Percentiles rank a stretch among this genome's conserved stretches.
These are phyloP conservation scores for Drosophila fulvimacula DNA, from an alignment of 2,888 invertebrate species.

Conservation along the genomic window DNA sequence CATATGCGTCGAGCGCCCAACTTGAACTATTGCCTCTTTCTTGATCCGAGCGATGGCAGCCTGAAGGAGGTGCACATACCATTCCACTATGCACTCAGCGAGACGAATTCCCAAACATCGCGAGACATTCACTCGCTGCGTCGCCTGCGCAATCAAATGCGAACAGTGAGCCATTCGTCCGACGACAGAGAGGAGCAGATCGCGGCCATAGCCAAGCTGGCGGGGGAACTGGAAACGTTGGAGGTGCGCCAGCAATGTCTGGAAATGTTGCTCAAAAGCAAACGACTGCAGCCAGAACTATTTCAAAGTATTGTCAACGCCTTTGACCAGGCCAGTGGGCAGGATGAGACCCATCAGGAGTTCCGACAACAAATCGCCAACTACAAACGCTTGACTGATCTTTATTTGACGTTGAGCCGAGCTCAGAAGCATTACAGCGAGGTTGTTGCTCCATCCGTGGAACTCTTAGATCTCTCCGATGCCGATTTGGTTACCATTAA, in stretches of 20 bases:
- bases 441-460: constrained; percentile 33
- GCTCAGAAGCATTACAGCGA: constrained; percentile 48
- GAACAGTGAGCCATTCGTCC: constrained; percentile 86
- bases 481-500: constrained; percentile 87
- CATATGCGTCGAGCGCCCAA: constrained; percentile 83
- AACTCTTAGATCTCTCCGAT: constrained; percentile 70
- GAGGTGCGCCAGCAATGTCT: constrained; percentile 90
- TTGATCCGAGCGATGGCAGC: constrained; percentile 91
- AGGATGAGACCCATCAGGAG: constrained; percentile 72
- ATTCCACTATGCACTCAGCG: constrained; percentile 95
- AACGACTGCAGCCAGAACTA: constrained; percentile 87
- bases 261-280: constrained; percentile 89
- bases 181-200: constrained; percentile 85
- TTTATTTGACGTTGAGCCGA: constrained; percentile 76
- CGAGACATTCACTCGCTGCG: constrained; percentile 94
- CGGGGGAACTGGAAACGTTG: constrained; percentile 88
- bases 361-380: constrained; percentile 69
- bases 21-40: constrained; percentile 90
- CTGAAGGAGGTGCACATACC: constrained; percentile 94
- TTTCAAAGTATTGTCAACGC: constrained; percentile 86
- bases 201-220: constrained; percentile 81
- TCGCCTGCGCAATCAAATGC: constrained; percentile 89
- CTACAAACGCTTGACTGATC: constrained; percentile 80
- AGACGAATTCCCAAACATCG: constrained; percentile 93
- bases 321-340: constrained; percentile 57